Base-by-base conservation (phyloP, 2,797 vertebrate genomes). In the Alcedo quadribrachys region DNA sequence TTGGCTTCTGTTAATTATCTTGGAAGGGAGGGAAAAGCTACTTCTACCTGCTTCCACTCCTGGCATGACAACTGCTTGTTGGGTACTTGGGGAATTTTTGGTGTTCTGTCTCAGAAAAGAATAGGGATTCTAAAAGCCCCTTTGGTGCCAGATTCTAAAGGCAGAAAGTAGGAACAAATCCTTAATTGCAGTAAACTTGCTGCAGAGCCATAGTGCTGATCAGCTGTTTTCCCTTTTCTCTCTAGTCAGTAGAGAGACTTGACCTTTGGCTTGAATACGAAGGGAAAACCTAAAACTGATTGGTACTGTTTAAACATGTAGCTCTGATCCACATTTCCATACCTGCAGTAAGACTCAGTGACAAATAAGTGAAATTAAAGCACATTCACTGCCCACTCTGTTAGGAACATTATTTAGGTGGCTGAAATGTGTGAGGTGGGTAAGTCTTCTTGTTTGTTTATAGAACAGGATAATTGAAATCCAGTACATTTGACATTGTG, bases 101-200 rank as follows among this genome's bases (percentile, higher is more conserved):
- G 3, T 61, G 8, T 87, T 85, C 57, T 60, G 19, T 48, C 30
- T 60, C 21, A 70, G 81, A n/a, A 73, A 13, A 40, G 14, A 18
- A 25, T 46, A 48, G 8, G 8, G 32, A 25, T 65, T 81, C 55
- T 50, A n/a, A 46, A 81, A 76, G 6, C 15, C 25, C 3, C 6
- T 14, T 61, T 89, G 4, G 0, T 76, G 71, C 20, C 17, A 37
- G 27, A 9, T 60, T 70, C 82, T 74, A 53, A 80, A 89, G 18
- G 28, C 18, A 50, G 40, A 53, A 68, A 42, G 14, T 53, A 46
- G 58, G 51, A 76, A 15, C 12, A 46, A 71, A 32, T 78, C 16
- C 78, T 71, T n/a, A 57, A 35, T 28, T 0, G 0, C n/a, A n/a
- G 25, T 63, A 55, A 55, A 32, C 14, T 40, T 67, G n/a, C 50